These are phyloP conservation scores for Thunnus maccoyii DNA, from an alignment of 2,113 vertebrate species.

Conservation along the genomic window DNA sequence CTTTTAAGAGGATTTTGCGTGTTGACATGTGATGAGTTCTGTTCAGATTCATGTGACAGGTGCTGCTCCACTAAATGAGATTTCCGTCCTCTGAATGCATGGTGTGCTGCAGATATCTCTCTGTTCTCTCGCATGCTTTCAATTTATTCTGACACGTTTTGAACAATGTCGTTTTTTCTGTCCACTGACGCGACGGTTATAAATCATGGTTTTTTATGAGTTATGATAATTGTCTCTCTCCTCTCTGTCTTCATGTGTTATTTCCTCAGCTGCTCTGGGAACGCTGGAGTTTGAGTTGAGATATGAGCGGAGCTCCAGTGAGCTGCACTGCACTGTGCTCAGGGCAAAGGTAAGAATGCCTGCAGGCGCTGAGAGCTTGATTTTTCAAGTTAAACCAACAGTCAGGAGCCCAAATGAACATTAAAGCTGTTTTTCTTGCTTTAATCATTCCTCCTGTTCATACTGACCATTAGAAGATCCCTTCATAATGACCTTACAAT, in stretches of 20 bases:
- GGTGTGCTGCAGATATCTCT: not conserved
- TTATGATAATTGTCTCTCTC: slow-evolving; percentile 6
- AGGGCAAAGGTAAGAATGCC: slow-evolving; percentile 80
- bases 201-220: slow-evolving; percentile 1
- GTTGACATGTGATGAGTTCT: slow-evolving; percentile 24
- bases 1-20: slow-evolving; percentile 12
- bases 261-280: slow-evolving; percentile 79
- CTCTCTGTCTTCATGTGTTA: not conserved
- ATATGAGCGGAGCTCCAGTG: slow-evolving; percentile 79
- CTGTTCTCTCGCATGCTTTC: slow-evolving; percentile 32
- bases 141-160: slow-evolving; percentile 13
- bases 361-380: too few species aligned
- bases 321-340: slow-evolving; percentile 83
- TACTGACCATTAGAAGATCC: too few species aligned
- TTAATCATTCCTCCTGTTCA: too few species aligned
- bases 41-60: slow-evolving; percentile 19
- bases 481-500: too few species aligned
- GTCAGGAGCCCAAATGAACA: too few species aligned
- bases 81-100: slow-evolving; percentile 11
- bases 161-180: not conserved
- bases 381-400: too few species aligned
- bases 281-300: slow-evolving; percentile 84
- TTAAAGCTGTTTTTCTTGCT: too few species aligned
- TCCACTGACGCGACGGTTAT: not conserved
- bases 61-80: slow-evolving; percentile 35